Percentiles rank a stretch among this genome's conserved stretches.
Evolutionary conservation across 2,888 invertebrate species (phyloP).

Genomic region (Ernsta delagoae): DNA sequence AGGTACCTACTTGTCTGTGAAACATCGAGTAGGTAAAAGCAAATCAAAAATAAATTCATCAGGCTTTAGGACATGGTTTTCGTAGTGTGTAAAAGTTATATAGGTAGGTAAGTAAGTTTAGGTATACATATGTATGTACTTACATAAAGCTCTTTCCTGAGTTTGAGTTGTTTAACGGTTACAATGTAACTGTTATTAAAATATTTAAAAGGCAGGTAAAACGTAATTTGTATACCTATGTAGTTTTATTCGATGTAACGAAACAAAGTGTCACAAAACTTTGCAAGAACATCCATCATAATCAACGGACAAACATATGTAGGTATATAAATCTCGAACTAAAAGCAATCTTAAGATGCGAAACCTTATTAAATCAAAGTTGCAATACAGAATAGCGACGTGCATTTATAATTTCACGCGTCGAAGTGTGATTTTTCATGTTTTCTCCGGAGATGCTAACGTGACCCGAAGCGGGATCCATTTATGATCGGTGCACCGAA

Average conservation of each 20-base stretch:
- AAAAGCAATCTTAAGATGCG: conserved; percentile 24
- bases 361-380: conserved; percentile 37
- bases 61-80: too few relatives aligned
- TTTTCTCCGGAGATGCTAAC: conserved; percentile 80
- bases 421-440: conserved; percentile 82
- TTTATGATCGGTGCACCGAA: conserved; percentile 84
- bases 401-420: conserved; percentile 70
- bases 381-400: conserved; percentile 39
- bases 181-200: too few relatives aligned
- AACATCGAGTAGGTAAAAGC: too few relatives aligned
- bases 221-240: too few relatives aligned
- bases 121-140: too few relatives aligned
- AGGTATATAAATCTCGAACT: conserved; percentile 9
- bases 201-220: too few relatives aligned
- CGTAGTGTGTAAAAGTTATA: too few relatives aligned
- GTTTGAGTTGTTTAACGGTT: too few relatives aligned
- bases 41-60: too few relatives aligned
- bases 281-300: neutral
- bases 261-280: neutral
- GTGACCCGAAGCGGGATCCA: conserved; percentile 81
- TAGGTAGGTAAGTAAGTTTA: too few relatives aligned
- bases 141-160: too few relatives aligned
- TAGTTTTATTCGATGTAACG: neutral
- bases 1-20: too few relatives aligned
- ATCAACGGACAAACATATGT: neutral